Evolutionary conservation across 2,113 vertebrate genomes (phyloP), one percentile per base, ranked within the genome.

Genomic region (Pelecanoides urinatrix): DNA sequence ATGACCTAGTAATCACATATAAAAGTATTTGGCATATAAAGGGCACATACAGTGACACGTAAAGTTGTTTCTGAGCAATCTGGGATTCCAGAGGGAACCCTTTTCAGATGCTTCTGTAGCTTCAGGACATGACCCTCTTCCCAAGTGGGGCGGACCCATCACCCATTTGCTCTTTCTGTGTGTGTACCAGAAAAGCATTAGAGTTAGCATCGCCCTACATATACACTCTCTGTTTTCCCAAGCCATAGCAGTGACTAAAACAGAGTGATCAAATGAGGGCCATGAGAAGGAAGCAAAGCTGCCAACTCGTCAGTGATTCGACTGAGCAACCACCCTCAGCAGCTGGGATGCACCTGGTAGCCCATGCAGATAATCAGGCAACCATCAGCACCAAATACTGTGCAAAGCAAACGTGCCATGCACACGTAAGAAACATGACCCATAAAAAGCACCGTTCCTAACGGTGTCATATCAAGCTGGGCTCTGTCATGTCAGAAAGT

Each of bases 61-160:
- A 19, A 73, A 72, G 14, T 8, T 92, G 22, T 67, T 79, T 65
- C 34, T 85, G 53, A 92, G 71, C 12, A 73, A 36, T 40, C 9
- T 68, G 44, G 5, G 23, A 72, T 82, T 72, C 61, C 78, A 85
- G 66, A 50, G 22, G 29, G 40, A 93, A 22, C 2, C 15, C 38
- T 71, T 26, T 88, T 71, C 61, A 61, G 38, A 49, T 52, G 14
- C 14, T 85, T 75, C 50, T 44, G 52, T 27, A 63, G 23, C 56
- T 72, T 12, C 12, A 68, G 52, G 56, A 86, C 47, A 26, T 17
- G 21, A 9, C 8, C 9, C 9, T 9, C 18, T 90, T 65, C 53
- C 74, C 29, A 4, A 52, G 23, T 1, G 16, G 13, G 21, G 14
- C 0, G 3, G 49, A 56, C 34, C 59, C 0, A 0, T 16, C 5